phyloP scores from a whole-genome alignment of 2,888 invertebrate species.

The Yponomeuta malinellus region DNA sequence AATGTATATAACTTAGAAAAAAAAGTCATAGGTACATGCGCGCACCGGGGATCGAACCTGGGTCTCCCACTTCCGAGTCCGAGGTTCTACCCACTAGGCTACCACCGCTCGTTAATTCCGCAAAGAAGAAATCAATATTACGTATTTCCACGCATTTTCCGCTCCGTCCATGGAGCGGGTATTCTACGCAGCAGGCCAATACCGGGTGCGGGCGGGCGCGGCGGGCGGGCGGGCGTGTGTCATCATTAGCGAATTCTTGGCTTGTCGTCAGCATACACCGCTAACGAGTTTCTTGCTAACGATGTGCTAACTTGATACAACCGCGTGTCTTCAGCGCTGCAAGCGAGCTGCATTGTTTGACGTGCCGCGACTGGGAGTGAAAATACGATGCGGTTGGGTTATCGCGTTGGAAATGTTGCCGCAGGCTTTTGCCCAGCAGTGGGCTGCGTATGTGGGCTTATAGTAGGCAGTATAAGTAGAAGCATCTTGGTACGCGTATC shows the following conservation, averaged over 20 bases:
- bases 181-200: background rate
- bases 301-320: conserved; percentile 68
- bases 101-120: too few relatives aligned
- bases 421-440: too few relatives aligned
- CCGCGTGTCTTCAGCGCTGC: conserved; percentile 8
- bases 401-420: background rate
- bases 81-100: too few relatives aligned
- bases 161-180: background rate
- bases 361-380: background rate
- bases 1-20: too few relatives aligned
- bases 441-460: too few relatives aligned
- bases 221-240: conserved; percentile 36
- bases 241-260: conserved; percentile 73
- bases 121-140: too few relatives aligned
- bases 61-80: too few relatives aligned
- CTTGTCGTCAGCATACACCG: conserved; percentile 64
- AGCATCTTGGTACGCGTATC: too few relatives aligned
- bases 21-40: too few relatives aligned
- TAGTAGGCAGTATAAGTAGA: too few relatives aligned
- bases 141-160: too few relatives aligned
- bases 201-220: background rate
- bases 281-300: conserved; percentile 71
- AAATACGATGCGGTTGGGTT: conserved; percentile 18
- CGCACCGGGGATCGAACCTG: too few relatives aligned
- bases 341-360: conserved; percentile 15